Conservation (phyloP, 1,140 invertebrate genomes). For the Delia radicum region DNA sequence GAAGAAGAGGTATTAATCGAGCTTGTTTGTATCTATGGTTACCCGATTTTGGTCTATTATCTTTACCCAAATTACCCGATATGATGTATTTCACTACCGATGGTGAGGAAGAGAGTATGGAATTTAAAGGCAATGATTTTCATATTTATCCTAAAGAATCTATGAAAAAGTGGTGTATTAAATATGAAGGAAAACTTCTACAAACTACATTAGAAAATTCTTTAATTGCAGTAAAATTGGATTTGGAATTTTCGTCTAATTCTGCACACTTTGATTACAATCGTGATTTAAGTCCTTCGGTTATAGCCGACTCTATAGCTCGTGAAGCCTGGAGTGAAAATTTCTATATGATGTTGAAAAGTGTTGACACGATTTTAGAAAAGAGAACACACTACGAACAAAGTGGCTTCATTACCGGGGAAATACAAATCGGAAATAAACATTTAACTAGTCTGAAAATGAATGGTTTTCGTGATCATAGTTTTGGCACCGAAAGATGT, state of each 20-base stretch:
- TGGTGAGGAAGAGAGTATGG: conserved; percentile 38
- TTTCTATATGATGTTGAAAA: conserved; percentile 41
- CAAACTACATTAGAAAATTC: not conserved
- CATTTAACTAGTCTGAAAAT: conserved; percentile 15
- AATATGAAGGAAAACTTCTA: conserved; percentile 37
- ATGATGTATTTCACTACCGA: conserved; percentile 49
- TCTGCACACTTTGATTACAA: conserved; percentile 43
- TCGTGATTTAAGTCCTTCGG: conserved; percentile 43
- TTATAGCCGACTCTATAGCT: conserved; percentile 50
- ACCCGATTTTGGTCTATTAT: conserved; percentile 33
- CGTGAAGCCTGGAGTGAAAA: conserved; percentile 48
- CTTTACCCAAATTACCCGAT: conserved; percentile 43
- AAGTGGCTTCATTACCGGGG: conserved; percentile 34
- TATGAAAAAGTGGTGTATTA: conserved; percentile 43
- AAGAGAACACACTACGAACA: conserved; percentile 49
- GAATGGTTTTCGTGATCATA: conserved; percentile 44
- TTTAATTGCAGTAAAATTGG: conserved; percentile 33
- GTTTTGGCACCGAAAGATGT: conserved; percentile 50
- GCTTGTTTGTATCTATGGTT: conserved; percentile 46
- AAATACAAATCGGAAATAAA: conserved; percentile 8
- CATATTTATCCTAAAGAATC: conserved; percentile 43
- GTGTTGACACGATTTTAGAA: conserved; percentile 41
- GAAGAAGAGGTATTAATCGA: conserved; percentile 41
- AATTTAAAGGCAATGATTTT: conserved; percentile 45
- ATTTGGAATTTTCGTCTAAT: conserved; percentile 38